Evolutionary conservation across 2,113 vertebrate genomes (phyloP).

Genomic region (Pangasianodon gigas): DNA sequence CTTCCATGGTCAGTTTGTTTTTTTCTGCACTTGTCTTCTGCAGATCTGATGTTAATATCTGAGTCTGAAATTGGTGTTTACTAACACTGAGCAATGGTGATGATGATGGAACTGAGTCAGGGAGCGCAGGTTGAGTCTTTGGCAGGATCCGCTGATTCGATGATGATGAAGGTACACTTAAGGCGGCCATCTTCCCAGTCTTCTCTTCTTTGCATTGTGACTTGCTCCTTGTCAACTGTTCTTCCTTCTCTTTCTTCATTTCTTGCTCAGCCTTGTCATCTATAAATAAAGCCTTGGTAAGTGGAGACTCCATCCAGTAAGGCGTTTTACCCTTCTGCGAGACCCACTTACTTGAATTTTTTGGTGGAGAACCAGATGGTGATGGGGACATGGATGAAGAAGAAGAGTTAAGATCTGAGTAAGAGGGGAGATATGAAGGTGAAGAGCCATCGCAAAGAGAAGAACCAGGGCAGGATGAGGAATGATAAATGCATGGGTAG

Average conservation of each 20-base stretch:
- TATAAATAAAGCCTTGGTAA: not conserved
- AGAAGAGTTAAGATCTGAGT: not conserved
- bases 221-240: not conserved
- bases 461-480: not conserved
- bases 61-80: not conserved
- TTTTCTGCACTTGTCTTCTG: not conserved
- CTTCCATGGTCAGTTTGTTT: not conserved
- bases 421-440: not conserved
- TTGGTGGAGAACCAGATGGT: not conserved
- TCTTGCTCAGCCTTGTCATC: not conserved
- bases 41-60: not conserved
- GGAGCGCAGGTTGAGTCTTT: not conserved
- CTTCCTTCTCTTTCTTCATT: not conserved
- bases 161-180: not conserved
- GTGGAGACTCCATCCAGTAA: not conserved
- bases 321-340: not conserved
- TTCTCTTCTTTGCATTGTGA: not conserved
- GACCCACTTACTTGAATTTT: not conserved
- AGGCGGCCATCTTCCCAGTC: not conserved
- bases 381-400: not conserved
- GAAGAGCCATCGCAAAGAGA: conserved; percentile 5
- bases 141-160: not conserved
- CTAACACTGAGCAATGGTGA: not conserved
- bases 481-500: not conserved
- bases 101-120: not conserved